Base-by-base conservation (phyloP, 2,888 invertebrate species). In the Dolichopus griseipennis region DNA sequence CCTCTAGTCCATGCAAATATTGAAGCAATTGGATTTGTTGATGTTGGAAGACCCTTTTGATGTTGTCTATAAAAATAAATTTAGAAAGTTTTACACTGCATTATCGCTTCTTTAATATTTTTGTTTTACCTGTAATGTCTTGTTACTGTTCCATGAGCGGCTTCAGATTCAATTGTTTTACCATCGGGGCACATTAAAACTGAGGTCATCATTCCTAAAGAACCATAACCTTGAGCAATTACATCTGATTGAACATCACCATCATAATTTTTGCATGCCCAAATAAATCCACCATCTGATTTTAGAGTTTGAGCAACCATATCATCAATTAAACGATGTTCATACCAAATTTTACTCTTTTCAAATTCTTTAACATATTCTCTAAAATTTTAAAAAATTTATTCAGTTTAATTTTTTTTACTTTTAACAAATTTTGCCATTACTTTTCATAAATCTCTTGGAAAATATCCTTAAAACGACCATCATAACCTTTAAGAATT, bases 241-340 rank as follows among this genome's bases (percentile, higher is more conserved):
- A 93, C 85, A 77, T 95, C 94, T 0, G 92, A 92, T 82, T 93
- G 93, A 7, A 95, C 94, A 77, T 95, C 95, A 43, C 95, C 95
- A 76, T 93, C 93, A 78, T 95, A 95, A 82, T 95, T 95, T 83
- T 95, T 95, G 83, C 94, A 94, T 22, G 93, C 90, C 95, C 95
- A 95, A 65, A 95, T 90, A 79, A 94, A 94, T 12, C 91, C 92
- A 68, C 95, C 95, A 27, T 85, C 84, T 37, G 93, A 90, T 83
- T 95, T 93, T 66, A 93, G 82, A 3, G 85, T 88, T 79, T 93
- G 92, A 52, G 93, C 93, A 41, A 95, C 94, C 93, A 93, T 93
- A 79, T 95, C 94, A 78, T 95, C 95, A 76, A 95, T 95, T 69
- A 95, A 83, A 66, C 94, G 86, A 80, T 95, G 95, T 81, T 95